A percentile compares a stretch with the other conserved stretches of the same genome.
Evolutionary conservation across 1,140 invertebrate genomes (phyloP).

Genomic region (Orussus abietinus): DNA sequence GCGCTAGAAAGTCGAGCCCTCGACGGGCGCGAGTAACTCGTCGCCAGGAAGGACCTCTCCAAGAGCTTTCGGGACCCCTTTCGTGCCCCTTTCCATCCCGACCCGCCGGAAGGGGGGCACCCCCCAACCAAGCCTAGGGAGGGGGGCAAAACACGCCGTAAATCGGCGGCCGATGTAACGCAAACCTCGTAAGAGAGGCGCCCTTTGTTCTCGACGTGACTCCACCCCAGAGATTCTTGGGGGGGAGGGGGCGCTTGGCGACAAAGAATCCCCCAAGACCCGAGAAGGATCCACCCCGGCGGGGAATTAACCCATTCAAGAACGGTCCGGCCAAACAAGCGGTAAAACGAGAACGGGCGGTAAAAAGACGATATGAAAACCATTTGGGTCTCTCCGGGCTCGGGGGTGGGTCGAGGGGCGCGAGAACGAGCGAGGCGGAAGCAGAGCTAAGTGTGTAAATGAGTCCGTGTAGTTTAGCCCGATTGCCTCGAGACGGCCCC

Average conservation of each 20-base stretch:
- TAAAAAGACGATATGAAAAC: conserved; percentile 56
- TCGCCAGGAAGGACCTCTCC: too few relatives aligned
- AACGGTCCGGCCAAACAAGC: conserved; percentile 42
- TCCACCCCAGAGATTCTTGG: too few relatives aligned
- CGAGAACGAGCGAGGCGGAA: conserved; percentile 32
- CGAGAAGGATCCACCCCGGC: not conserved
- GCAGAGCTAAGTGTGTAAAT: conserved; percentile 47
- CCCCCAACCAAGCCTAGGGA: not conserved
- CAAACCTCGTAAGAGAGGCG: too few relatives aligned
- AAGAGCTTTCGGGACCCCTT: too few relatives aligned
- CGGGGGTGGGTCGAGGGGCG: conserved; percentile 18
- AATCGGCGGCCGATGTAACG: too few relatives aligned
- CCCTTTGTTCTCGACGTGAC: too few relatives aligned
- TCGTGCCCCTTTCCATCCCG: too few relatives aligned
- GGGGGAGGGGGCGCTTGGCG: too few relatives aligned
- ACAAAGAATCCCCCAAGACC: not conserved
- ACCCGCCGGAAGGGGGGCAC: too few relatives aligned
- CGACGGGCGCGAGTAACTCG: too few relatives aligned
- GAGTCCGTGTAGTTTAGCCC: conserved; percentile 48
- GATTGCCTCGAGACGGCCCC: conserved; percentile 41
- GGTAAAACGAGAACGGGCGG: conserved; percentile 54
- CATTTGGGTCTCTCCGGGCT: conserved; percentile 33
- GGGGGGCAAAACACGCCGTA: conserved; percentile 1
- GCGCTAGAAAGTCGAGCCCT: too few relatives aligned
- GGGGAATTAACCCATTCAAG: conserved; percentile 41